Conservation (phyloP, 2,797 vertebrate species). For the Anisognathus igniventris region DNA sequence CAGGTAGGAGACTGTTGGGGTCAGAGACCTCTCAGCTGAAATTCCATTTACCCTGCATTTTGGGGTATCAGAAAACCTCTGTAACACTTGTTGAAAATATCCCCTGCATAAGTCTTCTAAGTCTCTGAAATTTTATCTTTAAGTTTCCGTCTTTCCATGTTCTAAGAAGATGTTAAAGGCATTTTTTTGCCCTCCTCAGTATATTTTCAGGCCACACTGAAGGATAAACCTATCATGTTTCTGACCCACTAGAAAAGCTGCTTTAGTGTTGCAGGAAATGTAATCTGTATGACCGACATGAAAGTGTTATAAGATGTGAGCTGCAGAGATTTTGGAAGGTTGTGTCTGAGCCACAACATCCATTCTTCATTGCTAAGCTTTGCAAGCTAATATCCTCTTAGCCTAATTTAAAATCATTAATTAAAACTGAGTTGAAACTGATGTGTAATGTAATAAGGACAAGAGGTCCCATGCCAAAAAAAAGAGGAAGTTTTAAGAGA, state of each 20-base stretch:
- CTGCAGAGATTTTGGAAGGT: conserved; percentile 65
- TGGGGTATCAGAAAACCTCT: not conserved
- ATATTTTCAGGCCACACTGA: not conserved
- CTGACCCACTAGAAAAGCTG: conserved; percentile 63
- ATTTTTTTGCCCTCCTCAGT: not conserved
- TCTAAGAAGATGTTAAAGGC: not conserved
- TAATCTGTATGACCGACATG: conserved; percentile 70
- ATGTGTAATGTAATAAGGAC: conserved; percentile 53
- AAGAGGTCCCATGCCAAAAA: conserved; percentile 22
- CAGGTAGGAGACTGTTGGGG: not conserved
- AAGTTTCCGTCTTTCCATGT: not conserved
- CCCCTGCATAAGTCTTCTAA: not conserved
- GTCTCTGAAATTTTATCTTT: not conserved
- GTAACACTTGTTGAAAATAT: not conserved
- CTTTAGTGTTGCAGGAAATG: conserved; percentile 62
- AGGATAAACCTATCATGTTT: conserved; percentile 65
- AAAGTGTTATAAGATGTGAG: conserved; percentile 76
- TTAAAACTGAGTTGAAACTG: conserved; percentile 62
- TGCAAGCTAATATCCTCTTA: conserved; percentile 79
- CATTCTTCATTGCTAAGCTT: conserved; percentile 51
- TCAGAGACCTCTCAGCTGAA: not conserved
- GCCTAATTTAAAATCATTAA: conserved; percentile 77
- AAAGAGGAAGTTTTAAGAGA: not conserved
- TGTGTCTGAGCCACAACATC: conserved; percentile 65
- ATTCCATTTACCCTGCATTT: not conserved